These are phyloP conservation scores for Leucozona laternaria DNA, from an alignment of 2,888 invertebrate genomes.

Conservation along the genomic window DNA sequence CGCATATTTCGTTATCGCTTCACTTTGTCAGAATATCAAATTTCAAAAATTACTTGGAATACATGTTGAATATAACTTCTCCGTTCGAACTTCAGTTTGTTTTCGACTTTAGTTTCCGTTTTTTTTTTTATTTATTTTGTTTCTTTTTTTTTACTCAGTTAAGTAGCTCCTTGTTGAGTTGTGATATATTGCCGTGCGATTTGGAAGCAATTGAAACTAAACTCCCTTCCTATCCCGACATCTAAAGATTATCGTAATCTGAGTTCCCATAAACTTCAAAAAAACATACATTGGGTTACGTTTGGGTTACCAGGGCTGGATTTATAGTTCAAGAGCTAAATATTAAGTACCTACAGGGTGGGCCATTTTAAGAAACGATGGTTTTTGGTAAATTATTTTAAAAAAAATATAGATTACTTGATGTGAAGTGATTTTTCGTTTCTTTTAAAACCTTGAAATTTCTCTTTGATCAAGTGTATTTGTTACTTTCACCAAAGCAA, in stretches of 20 bases:
- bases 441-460: too few relatives aligned
- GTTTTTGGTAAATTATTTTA: too few relatives aligned
- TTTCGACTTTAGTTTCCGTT: not conserved
- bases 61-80: constrained; percentile 45
- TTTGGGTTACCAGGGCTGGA: constrained; percentile 2
- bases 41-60: constrained; percentile 70
- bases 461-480: too few relatives aligned
- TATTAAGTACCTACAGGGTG: too few relatives aligned
- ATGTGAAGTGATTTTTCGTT: too few relatives aligned
- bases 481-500: too few relatives aligned
- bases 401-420: too few relatives aligned
- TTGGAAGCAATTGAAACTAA: constrained; percentile 69
- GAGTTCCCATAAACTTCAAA: constrained; percentile 62
- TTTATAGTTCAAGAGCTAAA: not conserved
- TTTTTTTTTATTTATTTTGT: not conserved
- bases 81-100: constrained; percentile 39
- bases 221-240: constrained; percentile 14
- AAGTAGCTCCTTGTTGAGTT: constrained; percentile 71
- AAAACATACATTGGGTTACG: constrained; percentile 20
- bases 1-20: constrained; percentile 71
- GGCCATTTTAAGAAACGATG: too few relatives aligned
- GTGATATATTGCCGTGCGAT: constrained; percentile 69
- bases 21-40: constrained; percentile 74
- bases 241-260: constrained; percentile 65
- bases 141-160: constrained; percentile 19